Conservation (phyloP, 2,888 invertebrate genomes). For the Antitype chi region DNA sequence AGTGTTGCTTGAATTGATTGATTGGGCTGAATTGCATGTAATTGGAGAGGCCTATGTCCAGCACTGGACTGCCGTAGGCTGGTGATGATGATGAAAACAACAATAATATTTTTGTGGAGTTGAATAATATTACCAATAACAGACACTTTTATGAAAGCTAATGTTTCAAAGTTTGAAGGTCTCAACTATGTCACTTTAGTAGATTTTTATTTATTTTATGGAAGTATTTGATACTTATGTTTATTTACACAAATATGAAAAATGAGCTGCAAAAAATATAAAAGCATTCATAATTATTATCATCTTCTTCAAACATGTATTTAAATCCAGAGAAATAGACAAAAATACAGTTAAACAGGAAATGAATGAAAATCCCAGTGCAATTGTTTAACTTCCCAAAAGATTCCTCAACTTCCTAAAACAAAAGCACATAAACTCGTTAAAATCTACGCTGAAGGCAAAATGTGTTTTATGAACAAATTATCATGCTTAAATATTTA, state of each 20-base stretch:
- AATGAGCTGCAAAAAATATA: neutral
- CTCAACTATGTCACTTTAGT: neutral
- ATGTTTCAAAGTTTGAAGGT: neutral
- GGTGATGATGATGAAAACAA: too few relatives aligned
- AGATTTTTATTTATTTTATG: neutral
- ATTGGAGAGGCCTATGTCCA: too few relatives aligned
- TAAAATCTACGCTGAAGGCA: conserved; percentile 61
- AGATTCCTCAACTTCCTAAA: conserved; percentile 37
- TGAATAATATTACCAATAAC: neutral
- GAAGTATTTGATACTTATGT: neutral
- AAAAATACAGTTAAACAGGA: neutral
- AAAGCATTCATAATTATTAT: too few relatives aligned
- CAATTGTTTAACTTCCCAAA: conserved; percentile 13
- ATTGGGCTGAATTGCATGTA: too few relatives aligned
- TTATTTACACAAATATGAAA: neutral
- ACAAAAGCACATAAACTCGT: conserved; percentile 52
- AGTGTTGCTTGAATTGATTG: too few relatives aligned
- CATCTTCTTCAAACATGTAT: too few relatives aligned
- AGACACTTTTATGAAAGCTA: neutral
- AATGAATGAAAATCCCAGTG: neutral
- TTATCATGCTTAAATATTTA: conserved; percentile 79
- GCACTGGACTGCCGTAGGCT: too few relatives aligned
- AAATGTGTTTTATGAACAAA: conserved; percentile 74
- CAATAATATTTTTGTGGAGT: neutral
- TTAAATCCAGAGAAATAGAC: neutral